These are phyloP conservation scores for Neosalanx taihuensis DNA, from an alignment of 2,797 vertebrate genomes.

Conservation along the genomic window DNA sequence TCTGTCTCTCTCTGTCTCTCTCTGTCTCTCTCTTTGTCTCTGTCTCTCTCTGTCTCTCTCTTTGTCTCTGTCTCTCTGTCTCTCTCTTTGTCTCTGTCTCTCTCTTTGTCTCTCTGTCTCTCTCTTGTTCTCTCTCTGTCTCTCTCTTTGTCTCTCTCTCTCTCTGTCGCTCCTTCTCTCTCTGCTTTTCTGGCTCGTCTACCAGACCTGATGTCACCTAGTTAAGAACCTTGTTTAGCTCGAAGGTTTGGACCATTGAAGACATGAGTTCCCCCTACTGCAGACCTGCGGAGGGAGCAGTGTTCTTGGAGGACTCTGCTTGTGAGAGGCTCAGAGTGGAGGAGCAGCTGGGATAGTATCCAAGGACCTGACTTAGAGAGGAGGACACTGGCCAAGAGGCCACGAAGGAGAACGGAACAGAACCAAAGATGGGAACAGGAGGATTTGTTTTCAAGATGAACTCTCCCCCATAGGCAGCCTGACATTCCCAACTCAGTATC, in stretches of 20 bases:
- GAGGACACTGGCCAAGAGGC: not conserved
- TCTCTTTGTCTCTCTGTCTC: not conserved
- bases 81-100: no score
- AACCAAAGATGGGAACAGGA: not conserved
- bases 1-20: no score
- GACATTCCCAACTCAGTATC: not conserved
- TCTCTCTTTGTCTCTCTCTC: not conserved
- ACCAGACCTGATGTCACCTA: not conserved
- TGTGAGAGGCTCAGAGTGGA: not conserved
- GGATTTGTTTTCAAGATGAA: not conserved
- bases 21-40: no score
- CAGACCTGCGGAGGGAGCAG: not conserved
- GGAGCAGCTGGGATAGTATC: not conserved
- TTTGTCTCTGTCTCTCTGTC: no score
- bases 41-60: no score
- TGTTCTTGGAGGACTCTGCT: not conserved
- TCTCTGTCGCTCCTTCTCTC: not conserved
- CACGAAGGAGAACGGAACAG: not conserved
- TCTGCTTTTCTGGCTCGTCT: not conserved
- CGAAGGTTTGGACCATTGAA: not conserved
- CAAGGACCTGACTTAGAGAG: not conserved
- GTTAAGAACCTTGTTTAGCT: not conserved
- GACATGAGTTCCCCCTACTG: not conserved
- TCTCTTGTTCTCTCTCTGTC: not conserved
- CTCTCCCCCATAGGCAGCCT: not conserved